phyloP scores from a whole-genome alignment of 2,113 vertebrate genomes.

The Anarhynchus alexandrinus region DNA sequence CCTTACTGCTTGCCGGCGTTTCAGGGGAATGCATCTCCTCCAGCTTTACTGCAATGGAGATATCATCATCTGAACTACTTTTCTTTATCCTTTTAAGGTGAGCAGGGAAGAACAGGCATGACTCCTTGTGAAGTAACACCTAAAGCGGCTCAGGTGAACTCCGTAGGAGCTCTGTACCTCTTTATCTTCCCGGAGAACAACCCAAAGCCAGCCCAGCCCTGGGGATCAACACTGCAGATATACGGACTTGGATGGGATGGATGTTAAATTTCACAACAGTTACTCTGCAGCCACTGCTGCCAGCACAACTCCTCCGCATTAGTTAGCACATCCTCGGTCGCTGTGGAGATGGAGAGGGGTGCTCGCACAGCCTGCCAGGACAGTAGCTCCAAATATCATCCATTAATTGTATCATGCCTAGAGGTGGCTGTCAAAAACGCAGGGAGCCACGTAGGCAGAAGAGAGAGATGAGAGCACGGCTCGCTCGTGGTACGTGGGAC shows the following conservation, averaged over 20 bases:
- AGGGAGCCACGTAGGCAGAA: neutral
- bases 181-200: neutral
- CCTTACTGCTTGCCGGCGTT: neutral
- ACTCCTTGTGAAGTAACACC: neutral
- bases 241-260: neutral
- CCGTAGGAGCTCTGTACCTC: neutral
- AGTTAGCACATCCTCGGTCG: neutral
- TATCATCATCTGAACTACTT: neutral
- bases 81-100: neutral
- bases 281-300: neutral
- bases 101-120: neutral
- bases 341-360: neutral
- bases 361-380: neutral
- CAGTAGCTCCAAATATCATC: neutral
- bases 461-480: neutral
- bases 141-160: neutral
- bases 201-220: neutral
- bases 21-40: neutral
- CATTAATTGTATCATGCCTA: neutral
- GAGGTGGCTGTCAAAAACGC: neutral
- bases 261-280: neutral
- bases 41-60: neutral
- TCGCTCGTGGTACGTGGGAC: rapidly evolving
- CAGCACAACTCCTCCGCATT: neutral
- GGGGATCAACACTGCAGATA: neutral